phyloP scores from a whole-genome alignment of 2,113 vertebrate species.

The Ailuropoda melanoleuca region DNA sequence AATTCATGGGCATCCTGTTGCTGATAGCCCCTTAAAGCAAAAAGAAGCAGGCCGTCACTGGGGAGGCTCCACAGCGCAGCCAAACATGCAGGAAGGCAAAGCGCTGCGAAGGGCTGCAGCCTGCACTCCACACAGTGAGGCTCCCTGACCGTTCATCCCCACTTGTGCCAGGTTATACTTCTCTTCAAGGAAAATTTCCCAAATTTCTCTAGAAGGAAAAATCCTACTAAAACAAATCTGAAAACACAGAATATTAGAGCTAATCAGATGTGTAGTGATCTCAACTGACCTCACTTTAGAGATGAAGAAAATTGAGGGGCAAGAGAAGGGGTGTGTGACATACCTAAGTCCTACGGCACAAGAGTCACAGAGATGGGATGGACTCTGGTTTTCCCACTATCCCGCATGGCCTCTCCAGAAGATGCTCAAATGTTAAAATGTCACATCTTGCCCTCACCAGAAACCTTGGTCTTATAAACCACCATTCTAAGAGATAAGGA shows the following conservation, averaged over 20 bases:
- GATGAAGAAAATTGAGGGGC: neutral
- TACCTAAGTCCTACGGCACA: neutral
- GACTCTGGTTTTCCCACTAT: neutral
- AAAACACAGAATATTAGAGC: neutral
- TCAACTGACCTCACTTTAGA: neutral
- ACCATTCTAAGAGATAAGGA: neutral
- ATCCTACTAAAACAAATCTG: neutral
- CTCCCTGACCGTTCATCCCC: neutral
- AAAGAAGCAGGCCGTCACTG: slow-evolving; percentile 17
- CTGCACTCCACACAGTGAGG: neutral
- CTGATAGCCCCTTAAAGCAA: slow-evolving; percentile 93
- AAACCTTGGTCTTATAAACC: neutral
- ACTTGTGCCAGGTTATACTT: neutral
- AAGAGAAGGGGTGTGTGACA: neutral
- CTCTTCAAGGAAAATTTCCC: neutral
- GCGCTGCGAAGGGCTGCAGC: neutral
- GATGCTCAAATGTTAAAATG: neutral
- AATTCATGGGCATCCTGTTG: slow-evolving; percentile 99
- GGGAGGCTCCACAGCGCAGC: neutral
- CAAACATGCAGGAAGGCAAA: neutral
- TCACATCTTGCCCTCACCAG: neutral
- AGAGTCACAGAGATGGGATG: neutral
- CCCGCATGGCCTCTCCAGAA: neutral
- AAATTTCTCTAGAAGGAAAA: neutral
- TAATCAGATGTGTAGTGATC: neutral